phyloP scores from a whole-genome alignment of 1,140 invertebrate genomes.

The Drosophila ambigua region DNA sequence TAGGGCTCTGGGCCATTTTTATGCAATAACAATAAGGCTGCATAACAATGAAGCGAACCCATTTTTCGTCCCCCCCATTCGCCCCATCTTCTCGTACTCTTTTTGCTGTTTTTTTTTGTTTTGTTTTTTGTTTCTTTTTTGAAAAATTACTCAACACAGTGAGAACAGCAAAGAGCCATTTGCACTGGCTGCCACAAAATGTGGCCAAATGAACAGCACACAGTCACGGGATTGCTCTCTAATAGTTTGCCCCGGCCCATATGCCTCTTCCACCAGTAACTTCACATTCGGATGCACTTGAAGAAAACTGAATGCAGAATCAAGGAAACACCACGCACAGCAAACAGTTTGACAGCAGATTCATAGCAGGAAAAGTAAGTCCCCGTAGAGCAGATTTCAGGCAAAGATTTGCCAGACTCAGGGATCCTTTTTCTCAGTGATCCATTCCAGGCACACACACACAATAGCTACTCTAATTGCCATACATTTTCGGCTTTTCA shows the following conservation, averaged over 20 bases:
- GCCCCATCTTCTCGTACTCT: no score
- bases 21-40: slow-evolving; percentile 81
- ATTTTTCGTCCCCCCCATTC: slow-evolving; percentile 3
- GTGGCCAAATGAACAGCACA: slow-evolving; percentile 73
- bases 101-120: neutral
- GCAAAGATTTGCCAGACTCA: no score
- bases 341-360: neutral
- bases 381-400: no score
- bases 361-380: no score
- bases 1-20: slow-evolving; percentile 56
- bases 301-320: no score
- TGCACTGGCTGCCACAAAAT: slow-evolving; percentile 71
- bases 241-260: slow-evolving; percentile 65
- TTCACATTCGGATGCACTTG: slow-evolving; percentile 19
- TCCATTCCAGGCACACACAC: slow-evolving; percentile 26
- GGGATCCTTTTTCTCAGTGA: slow-evolving; percentile 10
- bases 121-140: slow-evolving; percentile 32
- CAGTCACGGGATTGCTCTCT: slow-evolving; percentile 67
- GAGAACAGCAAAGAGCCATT: slow-evolving; percentile 70
- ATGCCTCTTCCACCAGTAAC: slow-evolving; percentile 13
- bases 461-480: slow-evolving; percentile 78
- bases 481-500: slow-evolving; percentile 81
- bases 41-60: slow-evolving; percentile 68
- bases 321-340: neutral
- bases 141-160: slow-evolving; percentile 71